Evolutionary conservation across 64 coral and sea anemone species (phyloP).

Genomic region (Stichodactyla helianthus): DNA sequence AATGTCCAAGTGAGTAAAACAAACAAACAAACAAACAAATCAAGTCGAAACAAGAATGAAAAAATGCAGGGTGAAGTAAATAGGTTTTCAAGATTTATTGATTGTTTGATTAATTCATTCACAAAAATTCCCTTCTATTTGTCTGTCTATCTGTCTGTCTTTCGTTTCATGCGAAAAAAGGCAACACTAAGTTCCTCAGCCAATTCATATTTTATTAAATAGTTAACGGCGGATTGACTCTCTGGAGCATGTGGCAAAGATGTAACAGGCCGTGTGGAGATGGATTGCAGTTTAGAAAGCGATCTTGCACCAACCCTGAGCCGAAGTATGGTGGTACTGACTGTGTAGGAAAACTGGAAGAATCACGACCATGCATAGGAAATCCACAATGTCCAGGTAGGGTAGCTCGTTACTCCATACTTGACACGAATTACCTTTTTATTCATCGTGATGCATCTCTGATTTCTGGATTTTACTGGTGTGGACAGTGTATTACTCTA

Average conservation of each 20-base stretch:
- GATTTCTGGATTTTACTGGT: too few species aligned
- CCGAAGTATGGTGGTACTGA: constrained; percentile 45
- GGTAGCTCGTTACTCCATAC: neutral
- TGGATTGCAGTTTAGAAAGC: constrained; percentile 24
- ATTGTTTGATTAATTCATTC: too few species aligned
- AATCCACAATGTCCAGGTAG: constrained; percentile 36
- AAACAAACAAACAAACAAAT: neutral
- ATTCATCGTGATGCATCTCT: too few species aligned
- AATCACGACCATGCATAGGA: constrained; percentile 29
- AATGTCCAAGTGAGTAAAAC: constrained; percentile 35
- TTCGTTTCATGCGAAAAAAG: neutral
- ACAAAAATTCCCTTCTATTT: too few species aligned
- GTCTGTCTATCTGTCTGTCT: neutral
- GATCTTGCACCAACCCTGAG: constrained; percentile 26
- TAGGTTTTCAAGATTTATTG: too few species aligned
- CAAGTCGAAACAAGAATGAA: too few species aligned
- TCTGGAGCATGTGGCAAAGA: constrained; percentile 13
- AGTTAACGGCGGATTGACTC: constrained; percentile 40
- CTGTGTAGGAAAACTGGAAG: constrained; percentile 1
- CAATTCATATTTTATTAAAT: neutral
- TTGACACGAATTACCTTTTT: neutral
- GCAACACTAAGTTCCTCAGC: too few species aligned
- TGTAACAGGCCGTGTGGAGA: constrained; percentile 42
- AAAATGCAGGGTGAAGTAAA: too few species aligned
- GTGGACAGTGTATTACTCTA: too few species aligned